These are phyloP conservation scores for Cavia porcellus DNA, from an alignment of 2,113 vertebrate genomes.

Conservation along the genomic window DNA sequence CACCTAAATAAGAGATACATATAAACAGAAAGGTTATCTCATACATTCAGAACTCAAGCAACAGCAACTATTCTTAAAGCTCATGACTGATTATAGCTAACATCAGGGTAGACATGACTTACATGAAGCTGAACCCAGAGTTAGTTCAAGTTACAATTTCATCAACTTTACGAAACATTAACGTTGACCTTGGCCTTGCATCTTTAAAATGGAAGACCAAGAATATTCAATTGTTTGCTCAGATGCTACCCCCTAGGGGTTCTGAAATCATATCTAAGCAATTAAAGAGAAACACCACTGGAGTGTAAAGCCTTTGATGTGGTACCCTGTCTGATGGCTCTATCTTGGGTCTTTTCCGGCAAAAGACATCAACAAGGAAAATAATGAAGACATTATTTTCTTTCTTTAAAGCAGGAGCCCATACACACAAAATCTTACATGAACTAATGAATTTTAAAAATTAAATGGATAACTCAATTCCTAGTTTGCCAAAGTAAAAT, in stretches of 20 bases:
- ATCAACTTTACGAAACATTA: slow-evolving; percentile 70
- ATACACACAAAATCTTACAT: slow-evolving; percentile 60
- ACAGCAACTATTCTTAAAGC: slow-evolving; percentile 81
- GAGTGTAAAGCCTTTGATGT: slow-evolving; percentile 66
- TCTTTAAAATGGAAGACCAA: slow-evolving; percentile 73
- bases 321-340: slow-evolving; percentile 64
- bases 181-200: slow-evolving; percentile 69
- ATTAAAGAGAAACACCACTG: slow-evolving; percentile 73
- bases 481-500: slow-evolving; percentile 74
- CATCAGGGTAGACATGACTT: slow-evolving; percentile 75
- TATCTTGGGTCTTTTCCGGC: slow-evolving; percentile 70
- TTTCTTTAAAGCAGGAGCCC: slow-evolving; percentile 73
- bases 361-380: slow-evolving; percentile 74
- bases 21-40: slow-evolving; percentile 76
- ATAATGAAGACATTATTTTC: slow-evolving; percentile 76
- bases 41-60: slow-evolving; percentile 80
- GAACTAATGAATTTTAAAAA: slow-evolving; percentile 63
- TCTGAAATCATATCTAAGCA: slow-evolving; percentile 64
- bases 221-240: slow-evolving; percentile 41
- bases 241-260: slow-evolving; percentile 59
- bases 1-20: slow-evolving; percentile 79
- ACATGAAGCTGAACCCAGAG: slow-evolving; percentile 81
- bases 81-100: slow-evolving; percentile 79
- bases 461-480: slow-evolving; percentile 62
- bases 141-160: slow-evolving; percentile 81